A percentile compares a stretch with the other conserved stretches of the same genome.
These are phyloP conservation scores for Cynocephalus volans DNA, from an alignment of 2,113 vertebrate species.

Conservation along the genomic window DNA sequence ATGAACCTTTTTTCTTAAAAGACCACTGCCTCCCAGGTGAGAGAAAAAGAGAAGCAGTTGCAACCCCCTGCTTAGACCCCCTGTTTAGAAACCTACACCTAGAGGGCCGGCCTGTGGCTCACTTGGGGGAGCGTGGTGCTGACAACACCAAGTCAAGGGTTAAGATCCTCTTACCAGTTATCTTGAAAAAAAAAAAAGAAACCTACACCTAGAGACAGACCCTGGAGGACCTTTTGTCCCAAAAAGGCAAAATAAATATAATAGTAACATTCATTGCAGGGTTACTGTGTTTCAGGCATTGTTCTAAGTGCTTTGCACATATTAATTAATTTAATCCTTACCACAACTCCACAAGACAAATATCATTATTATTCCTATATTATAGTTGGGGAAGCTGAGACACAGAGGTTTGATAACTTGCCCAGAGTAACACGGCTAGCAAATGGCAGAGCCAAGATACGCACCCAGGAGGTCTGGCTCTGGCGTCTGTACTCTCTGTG, in stretches of 20 bases:
- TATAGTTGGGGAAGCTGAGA: background rate
- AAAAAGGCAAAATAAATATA: background rate
- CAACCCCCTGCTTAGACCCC: background rate
- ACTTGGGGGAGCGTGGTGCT: no score
- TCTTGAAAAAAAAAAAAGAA: no score
- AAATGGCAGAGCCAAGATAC: background rate
- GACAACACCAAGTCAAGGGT: no score
- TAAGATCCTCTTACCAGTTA: no score
- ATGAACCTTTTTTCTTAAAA: background rate
- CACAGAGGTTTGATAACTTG: background rate
- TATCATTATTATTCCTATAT: background rate
- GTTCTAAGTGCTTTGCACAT: background rate
- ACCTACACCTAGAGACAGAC: background rate
- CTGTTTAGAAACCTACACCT: constrained; percentile 15
- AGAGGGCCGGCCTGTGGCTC: no score
- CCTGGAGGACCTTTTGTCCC: background rate
- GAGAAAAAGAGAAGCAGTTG: background rate
- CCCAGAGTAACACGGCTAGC: background rate
- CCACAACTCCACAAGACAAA: background rate
- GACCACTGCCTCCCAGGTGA: background rate
- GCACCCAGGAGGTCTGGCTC: background rate
- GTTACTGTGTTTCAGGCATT: background rate
- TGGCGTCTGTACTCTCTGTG: background rate
- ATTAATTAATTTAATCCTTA: constrained; percentile 8
- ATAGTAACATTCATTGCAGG: background rate